Conservation (phyloP, 2,888 invertebrate genomes). For the Protophormia terraenovae region DNA sequence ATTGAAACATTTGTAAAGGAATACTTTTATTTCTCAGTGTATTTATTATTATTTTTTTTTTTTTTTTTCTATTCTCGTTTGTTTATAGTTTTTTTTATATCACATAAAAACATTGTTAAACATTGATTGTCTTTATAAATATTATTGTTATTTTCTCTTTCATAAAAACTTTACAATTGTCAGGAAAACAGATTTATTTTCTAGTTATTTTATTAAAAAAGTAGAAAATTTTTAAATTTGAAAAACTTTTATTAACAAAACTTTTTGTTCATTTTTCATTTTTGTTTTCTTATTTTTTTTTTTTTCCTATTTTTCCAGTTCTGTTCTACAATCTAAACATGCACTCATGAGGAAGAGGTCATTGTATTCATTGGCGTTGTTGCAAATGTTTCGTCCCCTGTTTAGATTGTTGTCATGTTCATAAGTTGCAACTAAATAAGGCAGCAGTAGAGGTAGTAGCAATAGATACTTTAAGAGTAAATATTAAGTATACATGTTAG, state of each 20-base stretch:
- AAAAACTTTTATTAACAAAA: constrained; percentile 22
- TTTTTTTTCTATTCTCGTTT: not conserved
- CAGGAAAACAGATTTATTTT: constrained; percentile 28
- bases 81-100: not conserved
- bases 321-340: constrained; percentile 37
- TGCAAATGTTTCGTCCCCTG: constrained; percentile 50
- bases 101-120: not conserved
- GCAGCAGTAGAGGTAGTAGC: not conserved
- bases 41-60: not conserved
- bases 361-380: constrained; percentile 51
- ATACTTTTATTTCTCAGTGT: too few species aligned
- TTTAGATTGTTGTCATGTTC: constrained; percentile 49
- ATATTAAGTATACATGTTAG: too few species aligned
- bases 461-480: constrained; percentile 2
- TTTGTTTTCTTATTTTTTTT: constrained; percentile 30
- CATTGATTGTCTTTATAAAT: not conserved
- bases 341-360: constrained; percentile 52
- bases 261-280: not conserved
- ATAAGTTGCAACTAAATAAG: constrained; percentile 24
- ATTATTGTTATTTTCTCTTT: not conserved
- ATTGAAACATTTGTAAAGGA: too few species aligned
- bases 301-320: constrained; percentile 37
- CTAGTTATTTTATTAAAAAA: not conserved
- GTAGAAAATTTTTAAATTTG: too few species aligned
- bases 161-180: constrained; percentile 6